Percentiles rank a stretch among this genome's conserved stretches.
Evolutionary conservation across 2,797 vertebrate genomes (phyloP).

Genomic region (Thripadectes ignobilis): DNA sequence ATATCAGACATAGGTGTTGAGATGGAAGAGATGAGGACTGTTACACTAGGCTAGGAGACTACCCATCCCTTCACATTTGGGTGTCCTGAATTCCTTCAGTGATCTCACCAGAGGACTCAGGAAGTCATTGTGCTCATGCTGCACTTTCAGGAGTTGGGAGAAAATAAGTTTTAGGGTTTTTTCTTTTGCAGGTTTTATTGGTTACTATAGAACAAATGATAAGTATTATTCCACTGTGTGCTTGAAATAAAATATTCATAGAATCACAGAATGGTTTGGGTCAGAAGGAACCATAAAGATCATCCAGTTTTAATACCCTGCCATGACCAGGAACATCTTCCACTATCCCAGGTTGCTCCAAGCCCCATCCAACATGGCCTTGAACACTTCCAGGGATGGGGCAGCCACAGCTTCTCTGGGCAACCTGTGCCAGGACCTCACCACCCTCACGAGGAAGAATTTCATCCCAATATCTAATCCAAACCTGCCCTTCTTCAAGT

Average conservation of each 20-base stretch:
- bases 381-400: not conserved
- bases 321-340: fast-evolving
- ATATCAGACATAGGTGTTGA: fast-evolving
- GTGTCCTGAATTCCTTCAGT: not conserved
- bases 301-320: fast-evolving
- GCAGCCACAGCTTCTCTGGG: not conserved
- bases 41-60: not conserved
- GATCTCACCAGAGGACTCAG: not conserved
- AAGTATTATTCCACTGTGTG: not conserved
- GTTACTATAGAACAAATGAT: fast-evolving
- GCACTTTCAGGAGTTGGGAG: not conserved
- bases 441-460: not conserved
- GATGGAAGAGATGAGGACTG: not conserved
- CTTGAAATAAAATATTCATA: not conserved
- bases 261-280: not conserved
- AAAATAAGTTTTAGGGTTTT: not conserved
- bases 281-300: not conserved
- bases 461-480: not conserved
- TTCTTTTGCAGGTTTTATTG: not conserved
- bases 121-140: not conserved
- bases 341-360: not conserved
- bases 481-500: not conserved
- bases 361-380: fast-evolving
- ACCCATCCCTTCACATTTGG: not conserved
- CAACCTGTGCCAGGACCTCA: fast-evolving